Percentiles rank a stretch among this genome's conserved stretches.
Evolutionary conservation across 2,888 invertebrate species (phyloP).

Genomic region (Ditula angustiorana): DNA sequence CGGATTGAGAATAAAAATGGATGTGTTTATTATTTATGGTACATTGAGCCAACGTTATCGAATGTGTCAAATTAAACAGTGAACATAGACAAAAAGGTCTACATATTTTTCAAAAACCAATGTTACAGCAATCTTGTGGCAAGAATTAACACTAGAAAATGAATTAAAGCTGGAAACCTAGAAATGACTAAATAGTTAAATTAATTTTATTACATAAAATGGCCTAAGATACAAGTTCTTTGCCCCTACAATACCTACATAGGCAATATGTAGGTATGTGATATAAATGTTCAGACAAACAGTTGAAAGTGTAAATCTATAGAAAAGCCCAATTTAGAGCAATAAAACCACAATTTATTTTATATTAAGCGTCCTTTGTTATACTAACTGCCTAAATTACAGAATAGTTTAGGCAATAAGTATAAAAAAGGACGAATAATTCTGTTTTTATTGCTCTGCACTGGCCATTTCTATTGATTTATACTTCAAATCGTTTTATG

Average conservation of each 20-base stretch:
- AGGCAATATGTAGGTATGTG: too few species aligned
- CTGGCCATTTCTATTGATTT: too few species aligned
- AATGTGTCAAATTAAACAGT: slow-evolving; percentile 9
- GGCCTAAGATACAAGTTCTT: too few species aligned
- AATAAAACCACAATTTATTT: too few species aligned
- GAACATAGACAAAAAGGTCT: slow-evolving; percentile 3
- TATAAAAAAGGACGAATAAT: too few species aligned
- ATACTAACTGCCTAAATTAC: too few species aligned
- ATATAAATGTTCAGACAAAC: too few species aligned
- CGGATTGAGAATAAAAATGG: not conserved
- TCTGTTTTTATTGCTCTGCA: too few species aligned
- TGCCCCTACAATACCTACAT: too few species aligned
- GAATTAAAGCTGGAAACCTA: slow-evolving; percentile 36
- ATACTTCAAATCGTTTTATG: not conserved
- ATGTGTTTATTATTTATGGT: not conserved
- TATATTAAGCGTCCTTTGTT: too few species aligned
- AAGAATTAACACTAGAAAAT: slow-evolving; percentile 34
- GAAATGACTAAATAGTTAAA: slow-evolving; percentile 6
- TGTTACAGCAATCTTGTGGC: slow-evolving; percentile 18
- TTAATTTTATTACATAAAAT: not conserved
- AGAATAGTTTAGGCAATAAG: too few species aligned
- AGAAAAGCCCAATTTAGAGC: too few species aligned
- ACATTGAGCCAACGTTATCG: not conserved
- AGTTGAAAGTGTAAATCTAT: not conserved
- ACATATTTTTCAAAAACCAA: not conserved